Evolutionary conservation across 2,888 invertebrate genomes (phyloP), one percentile per base, ranked within the genome.

Genomic region (Esperia sulphurella): DNA sequence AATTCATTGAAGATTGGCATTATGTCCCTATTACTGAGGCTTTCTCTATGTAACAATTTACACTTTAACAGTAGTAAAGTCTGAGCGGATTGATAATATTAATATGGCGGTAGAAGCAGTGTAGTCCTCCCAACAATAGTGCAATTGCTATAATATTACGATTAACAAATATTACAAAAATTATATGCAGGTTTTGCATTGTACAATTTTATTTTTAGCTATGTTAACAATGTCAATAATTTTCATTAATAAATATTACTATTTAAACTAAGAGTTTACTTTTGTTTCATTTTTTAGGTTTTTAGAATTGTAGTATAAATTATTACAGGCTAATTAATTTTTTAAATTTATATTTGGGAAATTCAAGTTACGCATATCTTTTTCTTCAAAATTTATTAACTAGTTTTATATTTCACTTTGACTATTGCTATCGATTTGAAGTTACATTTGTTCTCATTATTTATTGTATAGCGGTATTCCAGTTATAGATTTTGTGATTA

Each of bases 71-170:
- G 52, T 68, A 63, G 61, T 75, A 74, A 21, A 74, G 79, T 78
- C 73, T 78, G 60, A 72, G 75, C 75, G 65, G 73, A 76, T 74
- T 78, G 68, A 74, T 74, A 67, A 76, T 66, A 73, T 71, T 75
- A 68, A 75, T 69, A 73, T 71, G 65, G 74, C 75, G 75, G 71
- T 83, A 83, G 83, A 75, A 76, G 81, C 83, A 82, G 82, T 82
- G 79, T 87, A 87, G 83, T 83, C 88, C 88, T 86, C 83, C 84
- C 86, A 86, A 83, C 81, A 84, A 85, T 85, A 88, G 88, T 88
- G 88, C 88, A 89, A 89, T 88, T 80, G 81, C 84, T 82, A 77
- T 75, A 75, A 66, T 68, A 75, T 71, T 70, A 80, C 33, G 33
- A 33, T 4, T 76, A 75, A 21, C 21, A 75, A 67, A 64, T 79